Evolutionary conservation across 2,797 vertebrate species (phyloP).

Genomic region (Acridotheres tristis): DNA sequence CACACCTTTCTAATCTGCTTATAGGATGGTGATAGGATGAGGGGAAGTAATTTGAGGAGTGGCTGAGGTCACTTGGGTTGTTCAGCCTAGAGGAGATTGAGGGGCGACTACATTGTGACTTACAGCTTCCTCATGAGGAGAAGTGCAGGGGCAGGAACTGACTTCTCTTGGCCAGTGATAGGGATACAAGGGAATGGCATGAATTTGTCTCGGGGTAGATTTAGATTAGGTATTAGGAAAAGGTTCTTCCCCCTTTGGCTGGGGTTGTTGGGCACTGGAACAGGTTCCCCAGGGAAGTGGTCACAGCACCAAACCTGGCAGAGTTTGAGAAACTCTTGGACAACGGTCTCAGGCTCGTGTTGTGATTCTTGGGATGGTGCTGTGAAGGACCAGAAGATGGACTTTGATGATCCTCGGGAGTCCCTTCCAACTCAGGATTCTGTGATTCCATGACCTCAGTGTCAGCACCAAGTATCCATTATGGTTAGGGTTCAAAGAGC

Average conservation of each 20-base stretch:
- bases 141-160: not conserved
- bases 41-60: not conserved
- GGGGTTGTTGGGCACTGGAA: not conserved
- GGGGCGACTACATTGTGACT: not conserved
- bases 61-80: not conserved
- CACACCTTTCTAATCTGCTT: not conserved
- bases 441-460: not conserved
- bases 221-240: not conserved
- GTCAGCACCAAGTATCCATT: not conserved
- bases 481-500: not conserved
- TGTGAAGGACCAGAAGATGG: not conserved
- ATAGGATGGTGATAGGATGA: not conserved
- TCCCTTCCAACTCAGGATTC: not conserved
- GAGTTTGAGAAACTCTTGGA: not conserved
- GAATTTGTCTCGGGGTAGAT: not conserved
- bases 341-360: accelerated
- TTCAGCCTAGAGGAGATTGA: not conserved
- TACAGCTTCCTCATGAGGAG: not conserved
- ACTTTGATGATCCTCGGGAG: not conserved
- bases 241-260: not conserved
- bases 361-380: not conserved
- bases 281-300: not conserved
- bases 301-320: not conserved
- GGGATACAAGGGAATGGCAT: not conserved
- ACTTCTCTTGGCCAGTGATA: not conserved